Evolutionary conservation across 2,888 invertebrate genomes (phyloP).

Genomic region (Helleia helle): DNA sequence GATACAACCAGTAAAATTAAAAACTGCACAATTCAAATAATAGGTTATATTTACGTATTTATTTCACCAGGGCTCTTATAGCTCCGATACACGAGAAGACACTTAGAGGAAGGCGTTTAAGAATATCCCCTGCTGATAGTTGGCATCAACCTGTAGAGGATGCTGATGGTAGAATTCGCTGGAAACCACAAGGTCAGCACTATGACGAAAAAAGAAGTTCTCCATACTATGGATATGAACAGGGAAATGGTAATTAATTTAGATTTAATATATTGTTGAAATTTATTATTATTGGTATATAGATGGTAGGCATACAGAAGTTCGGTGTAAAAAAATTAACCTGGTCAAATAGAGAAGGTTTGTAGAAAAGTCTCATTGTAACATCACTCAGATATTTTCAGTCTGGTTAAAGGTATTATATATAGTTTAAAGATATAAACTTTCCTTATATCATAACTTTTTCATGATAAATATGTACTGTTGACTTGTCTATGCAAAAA

Average conservation of each 20-base stretch:
- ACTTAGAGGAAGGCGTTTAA: conserved; percentile 48
- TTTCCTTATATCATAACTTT: too few species aligned
- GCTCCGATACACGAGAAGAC: conserved; percentile 50
- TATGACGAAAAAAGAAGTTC: conserved; percentile 14
- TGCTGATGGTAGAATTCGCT: conserved; percentile 44
- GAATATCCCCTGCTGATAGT: conserved; percentile 72
- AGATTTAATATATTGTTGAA: background rate
- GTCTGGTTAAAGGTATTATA: too few species aligned
- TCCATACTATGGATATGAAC: conserved; percentile 9
- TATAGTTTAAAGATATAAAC: too few species aligned
- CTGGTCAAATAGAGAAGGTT: too few species aligned
- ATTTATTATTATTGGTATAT: too few species aligned
- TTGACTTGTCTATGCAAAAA: too few species aligned
- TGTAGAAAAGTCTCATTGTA: too few species aligned
- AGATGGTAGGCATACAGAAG: too few species aligned
- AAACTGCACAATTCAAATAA: too few species aligned
- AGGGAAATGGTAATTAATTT: conserved; percentile 12
- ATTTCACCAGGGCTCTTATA: conserved; percentile 40
- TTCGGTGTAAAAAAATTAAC: too few species aligned
- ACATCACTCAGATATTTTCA: too few species aligned
- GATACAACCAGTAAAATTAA: conserved; percentile 14
- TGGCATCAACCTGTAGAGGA: conserved; percentile 75
- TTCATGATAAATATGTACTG: too few species aligned
- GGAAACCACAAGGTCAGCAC: conserved; percentile 33
- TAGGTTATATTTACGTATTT: background rate